Evolutionary conservation across 2,113 vertebrate genomes (phyloP), one percentile per base, ranked within the genome.

Genomic region (Halcyon malimbica): DNA sequence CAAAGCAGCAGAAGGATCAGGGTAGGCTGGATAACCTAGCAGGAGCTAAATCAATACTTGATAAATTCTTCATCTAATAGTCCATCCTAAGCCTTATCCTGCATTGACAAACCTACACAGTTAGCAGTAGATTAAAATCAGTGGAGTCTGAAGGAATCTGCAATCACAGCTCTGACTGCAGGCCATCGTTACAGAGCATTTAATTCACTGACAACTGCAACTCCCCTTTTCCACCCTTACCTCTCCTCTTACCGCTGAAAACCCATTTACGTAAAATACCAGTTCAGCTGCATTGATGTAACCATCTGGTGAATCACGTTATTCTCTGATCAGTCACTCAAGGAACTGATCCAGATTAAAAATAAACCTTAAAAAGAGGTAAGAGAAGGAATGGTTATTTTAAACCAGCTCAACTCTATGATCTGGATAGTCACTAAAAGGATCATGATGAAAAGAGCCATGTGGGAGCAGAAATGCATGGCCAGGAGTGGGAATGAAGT

Each of bases 71-170:
- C 73, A 33, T 83, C 86, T 92, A n/a, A 33, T 18, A 83, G 73
- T 64, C 74, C 56, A 41, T 41, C 39, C 20, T 39, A 73, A 90
- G 12, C 20, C 33, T 87, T 68, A 54, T 41, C 76, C 69, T 90
- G 23, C 68, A 54, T 5, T 70, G 80, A 70, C 46, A 89, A 89
- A 81, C 28, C 31, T 15, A 59, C 21, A 11, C 35, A 31, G 5
- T 85, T 77, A 83, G 53, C 67, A 81, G 89, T 62, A 71, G 83
- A 94, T 87, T 94, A 92, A 87, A 94, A 73, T 29, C 77, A 79
- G 51, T 13, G 39, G 73, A 92, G 62, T 71, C 42, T 71, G 69
- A 78, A 94, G 57, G n/a, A 90, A 89, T 19, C n/a, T 67, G 41
- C 75, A 77, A 16, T 70, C 75, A 74, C 76, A 63, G 20, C 39